A percentile compares a stretch with the other conserved stretches of the same genome.
Conservation (phyloP, 2,113 vertebrate genomes). For the Acrocephalus kingi region DNA sequence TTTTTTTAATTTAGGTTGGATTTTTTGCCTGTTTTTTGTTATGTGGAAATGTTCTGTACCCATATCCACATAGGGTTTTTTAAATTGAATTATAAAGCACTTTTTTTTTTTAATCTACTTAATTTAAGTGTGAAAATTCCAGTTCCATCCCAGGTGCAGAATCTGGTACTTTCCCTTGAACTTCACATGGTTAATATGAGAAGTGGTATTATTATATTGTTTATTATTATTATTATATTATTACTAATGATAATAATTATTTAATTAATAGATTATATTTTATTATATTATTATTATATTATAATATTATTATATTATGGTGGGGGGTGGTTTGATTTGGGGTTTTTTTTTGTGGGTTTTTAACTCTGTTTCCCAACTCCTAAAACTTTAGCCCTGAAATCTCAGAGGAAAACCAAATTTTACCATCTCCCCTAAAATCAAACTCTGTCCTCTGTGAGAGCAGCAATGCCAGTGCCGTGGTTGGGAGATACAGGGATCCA, state of each 20-base stretch:
- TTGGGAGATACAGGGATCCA: neutral
- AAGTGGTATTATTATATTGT: too few relatives aligned
- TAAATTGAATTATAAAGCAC: neutral
- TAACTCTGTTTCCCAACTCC: neutral
- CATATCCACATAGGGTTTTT: neutral
- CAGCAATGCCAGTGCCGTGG: too few relatives aligned
- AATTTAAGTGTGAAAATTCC: neutral
- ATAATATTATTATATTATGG: too few relatives aligned
- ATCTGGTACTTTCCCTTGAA: neutral
- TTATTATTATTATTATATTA: too few relatives aligned
- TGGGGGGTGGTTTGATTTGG: too few relatives aligned
- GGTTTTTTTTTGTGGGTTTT: neutral
- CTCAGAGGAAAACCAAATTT: neutral
- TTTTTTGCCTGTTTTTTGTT: neutral
- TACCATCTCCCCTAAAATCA: too few relatives aligned
- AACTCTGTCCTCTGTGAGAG: fast-evolving
- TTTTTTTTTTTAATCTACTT: neutral
- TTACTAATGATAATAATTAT: too few relatives aligned
- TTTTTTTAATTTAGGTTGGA: neutral
- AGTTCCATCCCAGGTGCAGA: neutral
- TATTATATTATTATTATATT: too few relatives aligned
- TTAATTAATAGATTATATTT: too few relatives aligned
- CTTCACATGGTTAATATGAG: neutral
- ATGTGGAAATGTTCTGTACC: neutral
- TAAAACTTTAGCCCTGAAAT: neutral